These are phyloP conservation scores for Cheilosia variabilis DNA, from an alignment of 2,888 invertebrate species.

Conservation along the genomic window DNA sequence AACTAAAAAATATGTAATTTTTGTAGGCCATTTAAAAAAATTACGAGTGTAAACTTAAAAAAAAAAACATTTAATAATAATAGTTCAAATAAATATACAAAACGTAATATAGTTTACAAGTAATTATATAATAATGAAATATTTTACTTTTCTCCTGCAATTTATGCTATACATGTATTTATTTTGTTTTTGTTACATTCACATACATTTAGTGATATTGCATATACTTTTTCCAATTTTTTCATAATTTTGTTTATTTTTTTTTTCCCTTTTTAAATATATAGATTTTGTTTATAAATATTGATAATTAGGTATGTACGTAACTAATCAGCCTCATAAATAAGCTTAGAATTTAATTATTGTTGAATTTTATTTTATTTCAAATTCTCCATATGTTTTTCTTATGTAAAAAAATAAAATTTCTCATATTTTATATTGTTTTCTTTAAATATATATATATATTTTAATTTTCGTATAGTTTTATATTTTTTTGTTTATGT, in stretches of 20 bases:
- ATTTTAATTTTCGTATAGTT: slow-evolving; percentile 61
- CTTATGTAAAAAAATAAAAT: slow-evolving; percentile 72
- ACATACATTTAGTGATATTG: slow-evolving; percentile 61
- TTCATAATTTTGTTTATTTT: neutral
- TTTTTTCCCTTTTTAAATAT: slow-evolving; percentile 23
- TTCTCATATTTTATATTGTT: slow-evolving; percentile 16
- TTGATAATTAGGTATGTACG: slow-evolving; percentile 75
- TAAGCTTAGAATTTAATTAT: slow-evolving; percentile 77
- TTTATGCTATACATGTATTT: slow-evolving; percentile 41
- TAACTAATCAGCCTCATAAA: slow-evolving; percentile 78
- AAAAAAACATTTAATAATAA: slow-evolving; percentile 28
- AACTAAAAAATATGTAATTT: slow-evolving; percentile 52
- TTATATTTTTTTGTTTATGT: slow-evolving; percentile 31
- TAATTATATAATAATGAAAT: slow-evolving; percentile 48
- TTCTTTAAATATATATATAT: slow-evolving; percentile 50
- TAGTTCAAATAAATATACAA: slow-evolving; percentile 66
- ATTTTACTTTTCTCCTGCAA: slow-evolving; percentile 39
- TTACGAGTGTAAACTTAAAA: slow-evolving; percentile 47
- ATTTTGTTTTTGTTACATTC: slow-evolving; percentile 24
- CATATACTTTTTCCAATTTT: slow-evolving; percentile 38
- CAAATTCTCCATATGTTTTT: slow-evolving; percentile 52
- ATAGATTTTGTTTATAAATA: slow-evolving; percentile 62
- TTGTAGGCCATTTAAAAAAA: slow-evolving; percentile 61
- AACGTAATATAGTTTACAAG: slow-evolving; percentile 37
- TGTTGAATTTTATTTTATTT: slow-evolving; percentile 62